These are phyloP conservation scores for Ranitomeya variabilis DNA, from an alignment of 2,113 vertebrate species.

Conservation along the genomic window DNA sequence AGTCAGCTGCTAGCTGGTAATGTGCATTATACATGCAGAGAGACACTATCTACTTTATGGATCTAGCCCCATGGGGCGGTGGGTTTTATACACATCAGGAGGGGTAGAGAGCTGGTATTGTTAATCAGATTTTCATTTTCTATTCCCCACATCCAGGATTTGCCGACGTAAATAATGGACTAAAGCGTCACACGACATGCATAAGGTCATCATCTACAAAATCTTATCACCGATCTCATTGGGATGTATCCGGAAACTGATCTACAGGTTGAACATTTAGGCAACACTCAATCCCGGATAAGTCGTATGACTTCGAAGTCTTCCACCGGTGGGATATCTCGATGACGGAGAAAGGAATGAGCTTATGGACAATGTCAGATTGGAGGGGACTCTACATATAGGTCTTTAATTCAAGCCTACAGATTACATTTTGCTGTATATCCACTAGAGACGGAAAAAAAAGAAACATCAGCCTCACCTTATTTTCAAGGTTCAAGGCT, in stretches of 20 bases:
- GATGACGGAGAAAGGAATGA: conserved; percentile 23
- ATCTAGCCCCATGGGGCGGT: not conserved
- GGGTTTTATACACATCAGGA: not conserved
- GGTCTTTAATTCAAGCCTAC: not conserved
- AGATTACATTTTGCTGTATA: not conserved
- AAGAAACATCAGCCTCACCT: not conserved
- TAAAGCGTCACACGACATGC: not conserved
- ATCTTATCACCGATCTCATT: not conserved
- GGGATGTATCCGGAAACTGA: conserved; percentile 25
- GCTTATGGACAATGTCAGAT: conserved; percentile 16
- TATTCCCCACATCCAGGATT: conserved; percentile 18
- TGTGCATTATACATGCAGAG: conserved; percentile 1
- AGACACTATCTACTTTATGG: not conserved
- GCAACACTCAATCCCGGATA: conserved; percentile 26
- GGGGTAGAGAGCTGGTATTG: not conserved
- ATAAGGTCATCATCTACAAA: not conserved
- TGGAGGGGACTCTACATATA: conserved; percentile 10
- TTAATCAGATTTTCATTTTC: conserved; percentile 2
- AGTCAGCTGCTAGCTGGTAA: not conserved
- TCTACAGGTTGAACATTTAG: conserved; percentile 21
- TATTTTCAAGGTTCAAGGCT: conserved; percentile 27
- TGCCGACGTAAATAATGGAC: not conserved
- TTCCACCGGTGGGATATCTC: not conserved
- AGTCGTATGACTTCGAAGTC: not conserved
- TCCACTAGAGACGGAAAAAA: not conserved